Conservation (phyloP, 2,888 invertebrate genomes). For the Callosobruchus maculatus region DNA sequence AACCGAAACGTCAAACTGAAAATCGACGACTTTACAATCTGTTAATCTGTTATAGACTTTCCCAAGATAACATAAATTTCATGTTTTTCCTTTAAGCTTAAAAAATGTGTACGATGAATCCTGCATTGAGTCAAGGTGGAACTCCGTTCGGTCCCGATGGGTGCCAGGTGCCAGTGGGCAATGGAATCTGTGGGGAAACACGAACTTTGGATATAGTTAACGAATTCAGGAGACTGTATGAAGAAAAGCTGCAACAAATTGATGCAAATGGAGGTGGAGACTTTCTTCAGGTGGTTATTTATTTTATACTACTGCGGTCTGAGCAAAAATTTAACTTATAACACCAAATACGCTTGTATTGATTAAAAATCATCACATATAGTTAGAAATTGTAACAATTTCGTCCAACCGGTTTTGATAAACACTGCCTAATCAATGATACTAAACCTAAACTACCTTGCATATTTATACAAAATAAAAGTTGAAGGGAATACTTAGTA, state of each 20-base stretch:
- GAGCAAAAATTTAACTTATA: too few species aligned
- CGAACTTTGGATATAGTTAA: constrained; percentile 55
- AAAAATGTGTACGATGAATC: constrained; percentile 19
- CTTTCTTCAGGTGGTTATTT: constrained; percentile 32
- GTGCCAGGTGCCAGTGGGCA: constrained; percentile 29
- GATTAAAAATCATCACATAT: too few species aligned
- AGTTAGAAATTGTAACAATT: too few species aligned
- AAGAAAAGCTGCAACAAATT: constrained; percentile 57
- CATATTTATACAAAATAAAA: too few species aligned
- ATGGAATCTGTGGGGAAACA: constrained; percentile 39
- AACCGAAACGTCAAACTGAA: not conserved
- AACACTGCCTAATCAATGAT: too few species aligned
- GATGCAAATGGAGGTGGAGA: constrained; percentile 52
- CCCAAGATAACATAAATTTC: not conserved
- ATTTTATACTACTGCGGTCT: not conserved
- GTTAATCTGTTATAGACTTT: not conserved
- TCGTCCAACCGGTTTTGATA: too few species aligned
- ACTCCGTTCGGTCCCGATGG: constrained; percentile 24
- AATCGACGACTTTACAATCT: not conserved
- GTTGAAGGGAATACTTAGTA: too few species aligned
- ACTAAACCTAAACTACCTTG: too few species aligned
- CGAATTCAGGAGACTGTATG: constrained; percentile 59
- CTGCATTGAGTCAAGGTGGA: constrained; percentile 3
- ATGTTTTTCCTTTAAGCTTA: constrained; percentile 2
- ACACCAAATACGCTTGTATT: too few species aligned